A percentile compares a stretch with the other conserved stretches of the same genome.
These are phyloP conservation scores for Diabrotica undecimpunctata DNA, from an alignment of 1,140 invertebrate species.

Conservation along the genomic window DNA sequence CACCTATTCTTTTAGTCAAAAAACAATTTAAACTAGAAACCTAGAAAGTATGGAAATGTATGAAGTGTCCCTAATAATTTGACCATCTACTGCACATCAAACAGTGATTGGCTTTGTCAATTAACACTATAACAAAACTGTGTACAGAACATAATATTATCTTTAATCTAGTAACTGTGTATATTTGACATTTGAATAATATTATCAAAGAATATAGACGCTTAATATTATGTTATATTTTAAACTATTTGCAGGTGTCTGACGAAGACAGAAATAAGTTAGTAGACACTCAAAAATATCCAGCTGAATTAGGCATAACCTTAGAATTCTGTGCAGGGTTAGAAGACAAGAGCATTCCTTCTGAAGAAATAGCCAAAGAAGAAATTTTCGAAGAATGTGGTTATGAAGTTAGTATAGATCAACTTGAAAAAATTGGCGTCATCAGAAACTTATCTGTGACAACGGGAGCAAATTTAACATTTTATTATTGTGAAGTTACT, in stretches of 20 bases:
- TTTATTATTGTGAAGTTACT: slow-evolving; percentile 90
- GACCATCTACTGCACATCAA: no score
- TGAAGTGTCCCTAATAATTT: no score
- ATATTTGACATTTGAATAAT: no score
- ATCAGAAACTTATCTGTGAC: slow-evolving; percentile 72
- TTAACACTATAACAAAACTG: slow-evolving; percentile 42
- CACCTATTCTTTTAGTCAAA: no score
- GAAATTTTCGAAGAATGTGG: slow-evolving; percentile 94
- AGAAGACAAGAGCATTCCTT: slow-evolving; percentile 77
- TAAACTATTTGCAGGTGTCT: slow-evolving; percentile 28
- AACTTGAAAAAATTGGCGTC: slow-evolving; percentile 60
- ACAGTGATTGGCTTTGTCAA: no score
- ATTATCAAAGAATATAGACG: no score
- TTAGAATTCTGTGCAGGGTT: slow-evolving; percentile 94
- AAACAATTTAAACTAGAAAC: no score
- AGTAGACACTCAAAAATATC: slow-evolving; percentile 71
- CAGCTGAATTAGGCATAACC: slow-evolving; percentile 70
- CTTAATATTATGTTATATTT: no score
- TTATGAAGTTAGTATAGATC: slow-evolving; percentile 73
- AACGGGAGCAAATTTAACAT: slow-evolving; percentile 67
- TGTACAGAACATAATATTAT: no score
- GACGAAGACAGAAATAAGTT: slow-evolving; percentile 48
- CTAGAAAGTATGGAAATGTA: no score
- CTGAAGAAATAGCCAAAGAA: slow-evolving; percentile 77
- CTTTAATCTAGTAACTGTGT: no score